A percentile compares a stretch with the other conserved stretches of the same genome.
phyloP scores from a whole-genome alignment of 2,797 vertebrate genomes.

The Heliangelus exortis region DNA sequence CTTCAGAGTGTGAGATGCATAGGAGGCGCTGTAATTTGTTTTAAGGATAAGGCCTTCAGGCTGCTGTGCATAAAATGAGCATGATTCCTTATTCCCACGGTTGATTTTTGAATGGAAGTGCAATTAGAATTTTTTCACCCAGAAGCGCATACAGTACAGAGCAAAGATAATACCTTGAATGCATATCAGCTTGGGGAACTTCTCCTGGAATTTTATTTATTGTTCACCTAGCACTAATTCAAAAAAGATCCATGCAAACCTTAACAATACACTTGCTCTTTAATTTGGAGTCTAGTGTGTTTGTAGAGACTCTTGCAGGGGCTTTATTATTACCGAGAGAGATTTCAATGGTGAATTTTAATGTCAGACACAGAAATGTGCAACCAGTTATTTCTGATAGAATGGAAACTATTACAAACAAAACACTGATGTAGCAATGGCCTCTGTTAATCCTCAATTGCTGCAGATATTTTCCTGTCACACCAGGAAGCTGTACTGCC shows the following conservation, averaged over 20 bases:
- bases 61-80: constrained; percentile 86
- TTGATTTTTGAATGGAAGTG: constrained; percentile 85
- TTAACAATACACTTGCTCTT: constrained; percentile 87
- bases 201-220: constrained; percentile 88
- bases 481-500: constrained; percentile 12
- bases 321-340: constrained; percentile 79
- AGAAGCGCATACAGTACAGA: constrained; percentile 79
- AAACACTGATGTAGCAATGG: constrained; percentile 35
- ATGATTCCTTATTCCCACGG: constrained; percentile 84
- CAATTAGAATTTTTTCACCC: constrained; percentile 85
- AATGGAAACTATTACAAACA: constrained; percentile 67
- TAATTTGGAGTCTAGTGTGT: constrained; percentile 84
- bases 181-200: constrained; percentile 82
- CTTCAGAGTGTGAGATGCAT: constrained; percentile 84
- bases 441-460: constrained; percentile 51
- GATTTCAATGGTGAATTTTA: constrained; percentile 72
- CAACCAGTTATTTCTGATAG: constrained; percentile 66
- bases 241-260: constrained; percentile 87
- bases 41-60: constrained; percentile 90
- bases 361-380: constrained; percentile 64
- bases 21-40: constrained; percentile 93
- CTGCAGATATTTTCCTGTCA: constrained; percentile 52
- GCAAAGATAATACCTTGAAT: constrained; percentile 82
- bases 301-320: constrained; percentile 81
- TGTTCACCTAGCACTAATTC: constrained; percentile 88